Percentiles rank a stretch among this genome's conserved stretches.
These are phyloP conservation scores for Pristiophorus japonicus DNA, from an alignment of 2,113 vertebrate species.

Conservation along the genomic window DNA sequence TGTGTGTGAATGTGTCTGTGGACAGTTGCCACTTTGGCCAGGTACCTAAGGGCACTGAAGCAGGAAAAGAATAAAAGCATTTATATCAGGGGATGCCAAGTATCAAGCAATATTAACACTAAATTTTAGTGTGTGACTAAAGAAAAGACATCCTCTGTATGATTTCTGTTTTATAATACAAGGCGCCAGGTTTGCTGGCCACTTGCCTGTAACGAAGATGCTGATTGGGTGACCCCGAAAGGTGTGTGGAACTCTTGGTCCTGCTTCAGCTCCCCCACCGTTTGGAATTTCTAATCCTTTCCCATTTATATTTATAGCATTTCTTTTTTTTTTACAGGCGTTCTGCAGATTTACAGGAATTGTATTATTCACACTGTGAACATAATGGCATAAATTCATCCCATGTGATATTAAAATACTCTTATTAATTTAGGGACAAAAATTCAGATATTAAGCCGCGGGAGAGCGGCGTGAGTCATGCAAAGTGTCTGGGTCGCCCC, in stretches of 20 bases:
- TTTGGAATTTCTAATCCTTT: not conserved
- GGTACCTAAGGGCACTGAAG: not conserved
- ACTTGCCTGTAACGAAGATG: not conserved
- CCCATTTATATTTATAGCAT: not conserved
- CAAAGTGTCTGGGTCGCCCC: not conserved
- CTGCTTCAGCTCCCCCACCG: not conserved
- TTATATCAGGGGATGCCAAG: not conserved
- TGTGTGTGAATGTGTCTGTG: accelerated
- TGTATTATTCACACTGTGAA: not conserved
- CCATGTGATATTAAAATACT: not conserved
- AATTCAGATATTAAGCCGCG: not conserved
- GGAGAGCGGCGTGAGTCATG: not conserved
- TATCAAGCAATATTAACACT: not conserved
- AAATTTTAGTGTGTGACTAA: not conserved
- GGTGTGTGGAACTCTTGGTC: not conserved
- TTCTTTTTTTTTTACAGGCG: not conserved
- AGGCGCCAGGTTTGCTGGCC: not conserved
- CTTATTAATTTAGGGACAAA: not conserved
- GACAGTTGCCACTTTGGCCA: not conserved
- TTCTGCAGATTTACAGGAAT: not conserved
- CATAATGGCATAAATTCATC: not conserved
- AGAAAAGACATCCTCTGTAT: not conserved
- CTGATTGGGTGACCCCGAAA: not conserved
- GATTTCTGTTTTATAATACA: not conserved
- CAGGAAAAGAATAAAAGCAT: not conserved